Conservation (phyloP, 2,113 vertebrate genomes). For the Lepus timidus region DNA sequence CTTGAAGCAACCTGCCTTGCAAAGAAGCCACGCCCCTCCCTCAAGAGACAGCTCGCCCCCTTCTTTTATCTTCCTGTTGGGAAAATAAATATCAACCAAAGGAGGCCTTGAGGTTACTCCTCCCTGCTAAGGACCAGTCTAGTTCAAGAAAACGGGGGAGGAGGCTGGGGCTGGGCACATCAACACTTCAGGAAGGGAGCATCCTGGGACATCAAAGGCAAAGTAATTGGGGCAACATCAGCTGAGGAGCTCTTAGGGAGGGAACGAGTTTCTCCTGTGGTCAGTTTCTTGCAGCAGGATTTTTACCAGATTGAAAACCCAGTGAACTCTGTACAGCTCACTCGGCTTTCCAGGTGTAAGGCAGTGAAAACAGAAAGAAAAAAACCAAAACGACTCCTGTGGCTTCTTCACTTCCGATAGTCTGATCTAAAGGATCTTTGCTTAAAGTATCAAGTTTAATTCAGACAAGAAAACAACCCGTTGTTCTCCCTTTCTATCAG, state of each 20-base stretch:
- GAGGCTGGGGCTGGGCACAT: background rate
- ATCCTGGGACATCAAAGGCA: background rate
- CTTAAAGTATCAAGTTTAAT: background rate
- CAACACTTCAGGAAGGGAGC: rapidly evolving
- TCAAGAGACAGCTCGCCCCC: constrained; percentile 3
- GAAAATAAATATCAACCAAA: constrained; percentile 62
- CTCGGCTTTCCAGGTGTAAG: background rate
- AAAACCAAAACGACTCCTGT: background rate
- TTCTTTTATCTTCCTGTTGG: constrained; percentile 76
- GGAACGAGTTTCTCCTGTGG: background rate
- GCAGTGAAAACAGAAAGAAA: background rate
- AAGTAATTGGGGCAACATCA: background rate
- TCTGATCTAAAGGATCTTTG: background rate
- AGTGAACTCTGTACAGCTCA: background rate
- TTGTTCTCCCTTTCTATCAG: background rate
- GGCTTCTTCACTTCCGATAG: background rate
- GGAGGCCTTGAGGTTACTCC: constrained; percentile 18
- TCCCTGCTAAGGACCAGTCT: constrained; percentile 27
- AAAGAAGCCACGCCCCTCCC: background rate
- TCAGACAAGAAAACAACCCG: background rate
- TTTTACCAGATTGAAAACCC: background rate
- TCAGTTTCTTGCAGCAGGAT: background rate
- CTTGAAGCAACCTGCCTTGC: background rate
- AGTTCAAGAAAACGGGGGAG: constrained; percentile 67
- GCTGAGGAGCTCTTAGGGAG: background rate